Evolutionary conservation across 2,113 vertebrate species (phyloP).

Genomic region (Puffinus mauretanicus): DNA sequence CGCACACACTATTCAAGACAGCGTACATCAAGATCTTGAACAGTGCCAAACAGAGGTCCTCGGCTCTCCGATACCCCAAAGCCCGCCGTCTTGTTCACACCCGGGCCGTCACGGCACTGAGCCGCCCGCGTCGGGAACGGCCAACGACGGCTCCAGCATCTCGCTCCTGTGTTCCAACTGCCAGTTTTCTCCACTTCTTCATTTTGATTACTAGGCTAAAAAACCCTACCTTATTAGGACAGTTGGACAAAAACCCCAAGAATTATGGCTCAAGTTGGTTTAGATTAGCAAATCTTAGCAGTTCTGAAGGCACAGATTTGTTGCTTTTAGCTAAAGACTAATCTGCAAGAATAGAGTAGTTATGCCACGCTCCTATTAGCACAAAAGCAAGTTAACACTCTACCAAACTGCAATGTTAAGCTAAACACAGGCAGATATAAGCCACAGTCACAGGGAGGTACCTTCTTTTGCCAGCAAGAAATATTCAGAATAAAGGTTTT

Average conservation of each 20-base stretch:
- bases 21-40: not conserved
- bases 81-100: not conserved
- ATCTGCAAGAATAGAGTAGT: not conserved
- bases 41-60: not conserved
- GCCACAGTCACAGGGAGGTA: not conserved
- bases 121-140: fast-evolving
- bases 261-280: not conserved
- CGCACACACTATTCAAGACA: not conserved
- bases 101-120: not conserved
- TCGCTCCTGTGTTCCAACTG: not conserved
- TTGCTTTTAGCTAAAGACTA: not conserved
- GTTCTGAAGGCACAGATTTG: not conserved
- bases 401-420: not conserved
- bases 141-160: not conserved
- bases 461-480: not conserved
- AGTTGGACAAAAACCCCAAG: not conserved
- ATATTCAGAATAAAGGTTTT: not conserved
- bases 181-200: not conserved
- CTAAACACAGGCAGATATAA: not conserved
- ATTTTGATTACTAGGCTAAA: not conserved
- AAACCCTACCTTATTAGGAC: not conserved
- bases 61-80: fast-evolving
- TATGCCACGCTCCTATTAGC: not conserved
- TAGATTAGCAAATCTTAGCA: not conserved
- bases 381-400: not conserved